Conservation (phyloP, 2,113 vertebrate species). For the Syrmaticus mikado region DNA sequence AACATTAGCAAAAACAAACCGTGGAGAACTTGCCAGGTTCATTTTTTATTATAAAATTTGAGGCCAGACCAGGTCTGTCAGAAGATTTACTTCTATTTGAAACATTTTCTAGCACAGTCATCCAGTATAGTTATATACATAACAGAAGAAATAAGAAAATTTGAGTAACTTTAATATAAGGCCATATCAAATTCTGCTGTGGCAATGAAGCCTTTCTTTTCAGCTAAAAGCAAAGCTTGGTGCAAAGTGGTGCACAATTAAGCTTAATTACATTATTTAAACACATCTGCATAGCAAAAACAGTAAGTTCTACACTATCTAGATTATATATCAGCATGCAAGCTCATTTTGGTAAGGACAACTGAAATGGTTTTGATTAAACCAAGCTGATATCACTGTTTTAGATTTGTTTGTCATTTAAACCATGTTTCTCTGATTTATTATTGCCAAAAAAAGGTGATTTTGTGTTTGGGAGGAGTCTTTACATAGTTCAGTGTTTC, state of each 20-base stretch:
- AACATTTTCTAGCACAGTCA: not conserved
- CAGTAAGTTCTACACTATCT: not conserved
- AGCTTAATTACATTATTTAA: not conserved
- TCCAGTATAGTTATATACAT: not conserved
- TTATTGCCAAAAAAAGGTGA: not conserved
- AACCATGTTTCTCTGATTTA: not conserved
- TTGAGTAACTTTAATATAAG: not conserved
- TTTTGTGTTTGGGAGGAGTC: not conserved
- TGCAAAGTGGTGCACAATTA: not conserved
- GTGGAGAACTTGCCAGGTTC: not conserved
- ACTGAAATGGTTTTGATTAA: not conserved
- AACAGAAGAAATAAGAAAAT: not conserved
- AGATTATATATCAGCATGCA: not conserved
- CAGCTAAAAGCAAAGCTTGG: not conserved
- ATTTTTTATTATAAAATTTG: not conserved
- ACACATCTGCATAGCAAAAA: not conserved
- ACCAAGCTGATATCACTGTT: not conserved
- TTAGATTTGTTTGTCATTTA: not conserved
- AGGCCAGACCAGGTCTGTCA: not conserved
- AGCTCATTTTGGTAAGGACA: not conserved
- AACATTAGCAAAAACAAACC: not conserved
- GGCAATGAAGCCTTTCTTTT: not conserved
- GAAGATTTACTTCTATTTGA: not conserved
- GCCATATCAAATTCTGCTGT: not conserved
- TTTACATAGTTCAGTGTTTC: not conserved